Conservation (phyloP, 2,113 vertebrate genomes). For the Malurus cyaneus region DNA sequence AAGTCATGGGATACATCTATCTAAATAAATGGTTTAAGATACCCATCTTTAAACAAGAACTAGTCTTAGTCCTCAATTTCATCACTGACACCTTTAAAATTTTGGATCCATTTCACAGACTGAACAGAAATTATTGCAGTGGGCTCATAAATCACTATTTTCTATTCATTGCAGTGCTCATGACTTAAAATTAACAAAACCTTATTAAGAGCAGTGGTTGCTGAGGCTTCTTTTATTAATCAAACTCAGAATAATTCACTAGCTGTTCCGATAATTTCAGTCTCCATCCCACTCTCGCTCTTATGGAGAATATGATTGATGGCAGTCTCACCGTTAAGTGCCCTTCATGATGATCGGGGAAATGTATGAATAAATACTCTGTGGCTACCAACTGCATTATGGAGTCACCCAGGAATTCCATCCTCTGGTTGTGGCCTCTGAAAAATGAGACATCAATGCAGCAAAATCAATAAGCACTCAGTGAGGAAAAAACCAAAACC, state of each 20-base stretch:
- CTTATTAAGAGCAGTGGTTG: slow-evolving; percentile 26
- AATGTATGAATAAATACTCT: slow-evolving; percentile 98
- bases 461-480: slow-evolving; percentile 60
- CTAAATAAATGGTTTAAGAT: not conserved
- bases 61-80: not conserved
- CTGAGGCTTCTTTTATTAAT: slow-evolving; percentile 42
- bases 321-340: slow-evolving; percentile 90
- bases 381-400: slow-evolving; percentile 99
- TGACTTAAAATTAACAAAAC: slow-evolving; percentile 61
- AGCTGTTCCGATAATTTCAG: not conserved
- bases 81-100: not conserved
- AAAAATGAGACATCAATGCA: slow-evolving; percentile 65
- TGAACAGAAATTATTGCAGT: slow-evolving; percentile 7
- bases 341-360: slow-evolving; percentile 97
- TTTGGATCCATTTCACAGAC: slow-evolving; percentile 41
- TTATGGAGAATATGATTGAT: not conserved
- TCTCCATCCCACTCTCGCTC: not conserved
- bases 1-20: not conserved
- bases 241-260: slow-evolving; percentile 41
- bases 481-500: slow-evolving; percentile 26
- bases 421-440: slow-evolving; percentile 98
- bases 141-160: slow-evolving; percentile 33
- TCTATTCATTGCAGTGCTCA: not conserved
- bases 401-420: slow-evolving; percentile 99
- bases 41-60: not conserved